A percentile compares a stretch with the other conserved stretches of the same genome.
These are phyloP conservation scores for Australoheros facetus DNA, from an alignment of 2,797 vertebrate species.

Conservation along the genomic window DNA sequence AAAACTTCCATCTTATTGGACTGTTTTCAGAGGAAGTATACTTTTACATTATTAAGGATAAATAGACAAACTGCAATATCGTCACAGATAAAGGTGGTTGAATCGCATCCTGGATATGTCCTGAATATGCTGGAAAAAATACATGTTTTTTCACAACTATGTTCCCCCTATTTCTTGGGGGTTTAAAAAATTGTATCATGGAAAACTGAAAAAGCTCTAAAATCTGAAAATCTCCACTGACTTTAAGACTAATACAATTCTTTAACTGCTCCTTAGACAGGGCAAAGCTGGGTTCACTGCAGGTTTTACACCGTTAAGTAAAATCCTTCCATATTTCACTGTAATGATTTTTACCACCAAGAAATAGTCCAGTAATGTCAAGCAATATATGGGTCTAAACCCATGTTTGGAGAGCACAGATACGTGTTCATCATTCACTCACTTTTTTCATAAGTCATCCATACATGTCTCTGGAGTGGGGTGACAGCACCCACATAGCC, in stretches of 20 bases:
- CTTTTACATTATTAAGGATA: not conserved
- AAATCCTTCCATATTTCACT: constrained; percentile 5
- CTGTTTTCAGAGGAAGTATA: not conserved
- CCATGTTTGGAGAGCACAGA: not conserved
- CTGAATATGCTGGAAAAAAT: not conserved
- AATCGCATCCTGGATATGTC: too few species aligned
- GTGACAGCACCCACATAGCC: constrained; percentile 11
- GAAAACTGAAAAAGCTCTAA: not conserved
- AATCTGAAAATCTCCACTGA: not conserved
- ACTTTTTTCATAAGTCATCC: constrained; percentile 36
- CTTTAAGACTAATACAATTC: not conserved
- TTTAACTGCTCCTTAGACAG: constrained; percentile 6
- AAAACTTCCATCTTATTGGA: not conserved
- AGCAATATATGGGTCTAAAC: not conserved
- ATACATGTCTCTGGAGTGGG: constrained; percentile 26
- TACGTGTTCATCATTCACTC: constrained; percentile 37
- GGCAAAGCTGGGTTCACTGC: not conserved
- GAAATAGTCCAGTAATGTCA: not conserved
- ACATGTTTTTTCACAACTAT: too few species aligned
- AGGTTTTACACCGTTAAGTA: constrained; percentile 15
- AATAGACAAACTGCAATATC: not conserved
- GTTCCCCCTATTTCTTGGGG: too few species aligned
- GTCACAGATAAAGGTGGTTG: not conserved
- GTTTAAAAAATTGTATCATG: not conserved
- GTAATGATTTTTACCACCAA: not conserved